These are phyloP conservation scores for Trypoxylon attenuatum DNA, from an alignment of 2,888 invertebrate genomes.

Conservation along the genomic window DNA sequence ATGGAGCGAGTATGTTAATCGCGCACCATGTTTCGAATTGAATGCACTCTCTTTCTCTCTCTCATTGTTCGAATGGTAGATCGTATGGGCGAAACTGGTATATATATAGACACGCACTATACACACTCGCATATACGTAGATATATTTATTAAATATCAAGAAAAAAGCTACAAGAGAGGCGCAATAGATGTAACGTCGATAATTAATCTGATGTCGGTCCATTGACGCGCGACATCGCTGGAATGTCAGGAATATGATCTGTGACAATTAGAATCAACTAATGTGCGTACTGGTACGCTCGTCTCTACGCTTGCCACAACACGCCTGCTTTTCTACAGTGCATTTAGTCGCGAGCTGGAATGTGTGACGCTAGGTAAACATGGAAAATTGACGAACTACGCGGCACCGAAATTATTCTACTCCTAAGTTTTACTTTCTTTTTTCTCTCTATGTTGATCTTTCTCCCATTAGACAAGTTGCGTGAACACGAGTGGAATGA, in stretches of 20 bases:
- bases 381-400: background rate
- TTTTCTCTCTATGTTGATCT: no score
- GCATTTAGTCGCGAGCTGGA: background rate
- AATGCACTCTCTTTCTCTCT: no score
- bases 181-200: conserved; percentile 12
- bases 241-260: conserved; percentile 7
- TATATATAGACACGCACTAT: background rate
- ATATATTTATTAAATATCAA: conserved; percentile 65
- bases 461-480: no score
- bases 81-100: background rate
- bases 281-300: background rate
- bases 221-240: conserved; percentile 8
- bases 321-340: no score
- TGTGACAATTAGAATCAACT: no score
- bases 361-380: background rate
- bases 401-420: no score
- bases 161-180: conserved; percentile 64
- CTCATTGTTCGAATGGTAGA: no score
- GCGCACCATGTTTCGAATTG: no score
- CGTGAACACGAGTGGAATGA: no score
- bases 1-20: no score
- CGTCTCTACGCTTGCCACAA: background rate
- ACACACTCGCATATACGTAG: conserved; percentile 31
- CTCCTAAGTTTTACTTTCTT: no score
- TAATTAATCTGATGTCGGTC: conserved; percentile 1